Base-by-base conservation (phyloP, 2,888 invertebrate species). In the Ypsolopha sequella region DNA sequence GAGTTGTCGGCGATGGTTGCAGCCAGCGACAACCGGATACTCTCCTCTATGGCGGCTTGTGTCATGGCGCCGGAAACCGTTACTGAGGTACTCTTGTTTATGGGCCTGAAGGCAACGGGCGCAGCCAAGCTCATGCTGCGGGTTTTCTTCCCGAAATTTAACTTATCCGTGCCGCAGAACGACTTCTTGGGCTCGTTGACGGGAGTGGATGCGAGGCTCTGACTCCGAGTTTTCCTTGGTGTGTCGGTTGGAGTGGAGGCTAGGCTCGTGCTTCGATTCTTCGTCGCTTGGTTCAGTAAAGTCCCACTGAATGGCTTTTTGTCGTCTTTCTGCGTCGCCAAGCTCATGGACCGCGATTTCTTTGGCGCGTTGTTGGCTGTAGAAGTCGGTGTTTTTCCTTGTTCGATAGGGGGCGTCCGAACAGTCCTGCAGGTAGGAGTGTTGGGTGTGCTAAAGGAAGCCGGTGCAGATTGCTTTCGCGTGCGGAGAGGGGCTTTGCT, bases 31-130 rank as follows among this genome's bases (percentile, higher is more conserved):
- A 76, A 73, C 1, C 82, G 56, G 60, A 87, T 81, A 61, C 81
- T 84, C 62, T 84, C 85, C 60, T 87, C 87, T 48, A 86, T 86
- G 57, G 82, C 80, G 53, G 87, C 85, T 58, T 86, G 84, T 57
- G 87, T 85, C 56, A 86, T 60, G 34, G 73, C 73, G 2, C 75
- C 76, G 48, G 56, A 53, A n/a, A 63, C 53, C 7, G 62, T 64
- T 48, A 73, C 64, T 0, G 81, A 80, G 6, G 64, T 57, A 53
- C 70, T 76, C 54, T 74, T 75, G 50, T 66, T 65, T 35, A 76
- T 52, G n/a, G 76, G 71, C 51, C 65, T 71, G 6, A 64, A 44
- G 70, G 78, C 1, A 56, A 56, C 1, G 76, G 55, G 61, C 54
- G 63, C 59, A 9, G 81, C 82, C 39, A 86, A 64, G 51, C 81